Base-by-base conservation (phyloP, 2,113 vertebrate genomes). In the Acrocephalus arundinaceus region DNA sequence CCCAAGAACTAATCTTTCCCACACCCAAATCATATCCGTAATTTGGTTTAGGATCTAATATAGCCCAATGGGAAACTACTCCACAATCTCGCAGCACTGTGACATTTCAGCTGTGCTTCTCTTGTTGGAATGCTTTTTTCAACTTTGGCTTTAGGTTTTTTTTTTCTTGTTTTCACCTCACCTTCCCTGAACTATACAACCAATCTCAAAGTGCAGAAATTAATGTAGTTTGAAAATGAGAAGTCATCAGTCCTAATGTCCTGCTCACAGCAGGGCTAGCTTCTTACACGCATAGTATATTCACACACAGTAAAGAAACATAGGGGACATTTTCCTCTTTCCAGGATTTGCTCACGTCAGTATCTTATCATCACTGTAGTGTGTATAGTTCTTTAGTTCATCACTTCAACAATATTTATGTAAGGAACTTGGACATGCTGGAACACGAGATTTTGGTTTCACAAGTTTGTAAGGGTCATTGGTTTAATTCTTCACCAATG, bases 61-160 rank as follows among this genome's bases (percentile, higher is more conserved):
- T 20, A 58, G 63, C 25, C 57, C 59, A 65, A 24, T 18, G 31
- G 51, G 43, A 65, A 91, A 71, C 39, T 15, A 37, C 24, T 76
- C 18, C 28, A 10, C 17, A 74, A 74, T 23, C 21, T 87, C 0
- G 0, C 22, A 63, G 11, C 20, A 27, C 22, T 30, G 7, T 4
- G 51, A 33, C 57, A 39, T 84, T 90, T 93, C 57, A 41, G 45
- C 39, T 87, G 63, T 79, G 27, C n/a, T 85, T 92, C 11, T n/a
- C 11, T 31, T 49, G 10, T 76, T 61, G 28, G 8, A 75, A 54
- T 31, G 8, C 1, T 37, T 66, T 65, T 72, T 85, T 41, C 0
- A 35, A 14, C 23, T 63, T 54, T 22, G 3, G 5, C 19, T 19
- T n/a, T 41, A 11, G 11, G 2, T 4, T 17, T 25, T 39, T 17